Conservation (phyloP, 2,113 vertebrate genomes). For the Oncorhynchus mykiss region DNA sequence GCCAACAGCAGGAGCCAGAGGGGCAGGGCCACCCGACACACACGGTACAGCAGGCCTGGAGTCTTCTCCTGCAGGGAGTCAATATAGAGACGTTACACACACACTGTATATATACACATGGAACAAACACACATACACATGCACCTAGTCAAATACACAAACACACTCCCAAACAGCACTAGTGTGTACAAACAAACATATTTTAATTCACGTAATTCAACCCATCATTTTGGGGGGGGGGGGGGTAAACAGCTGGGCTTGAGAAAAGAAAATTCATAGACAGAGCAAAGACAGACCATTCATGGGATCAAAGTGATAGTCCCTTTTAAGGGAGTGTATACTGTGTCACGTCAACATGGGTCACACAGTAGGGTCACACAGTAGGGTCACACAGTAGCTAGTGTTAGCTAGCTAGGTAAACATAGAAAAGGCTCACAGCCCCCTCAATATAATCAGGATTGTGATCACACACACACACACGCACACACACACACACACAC, state of each 20-base stretch:
- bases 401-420: not conserved
- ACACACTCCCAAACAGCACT: too few species aligned
- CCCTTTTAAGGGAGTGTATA: not conserved
- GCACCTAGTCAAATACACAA: not conserved
- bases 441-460: not conserved
- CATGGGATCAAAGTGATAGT: not conserved
- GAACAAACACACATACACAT: not conserved
- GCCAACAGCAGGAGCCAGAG: conserved; percentile 84
- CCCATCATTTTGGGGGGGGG: too few species aligned
- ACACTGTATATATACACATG: not conserved
- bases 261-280: too few species aligned
- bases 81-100: not conserved
- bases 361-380: too few species aligned
- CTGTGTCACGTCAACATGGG: not conserved
- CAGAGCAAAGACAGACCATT: not conserved
- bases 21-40: conserved; percentile 81
- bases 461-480: too few species aligned
- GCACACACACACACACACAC: too few species aligned
- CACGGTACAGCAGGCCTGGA: conserved; percentile 65
- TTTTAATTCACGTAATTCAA: too few species aligned
- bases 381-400: too few species aligned
- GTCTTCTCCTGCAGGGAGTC: conserved; percentile 56
- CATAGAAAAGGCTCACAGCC: not conserved
- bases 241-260: too few species aligned
- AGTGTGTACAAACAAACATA: too few species aligned